Percentiles rank a stretch among this genome's conserved stretches.
phyloP scores from a whole-genome alignment of 2,888 invertebrate genomes.

The Pyrrhia umbra region DNA sequence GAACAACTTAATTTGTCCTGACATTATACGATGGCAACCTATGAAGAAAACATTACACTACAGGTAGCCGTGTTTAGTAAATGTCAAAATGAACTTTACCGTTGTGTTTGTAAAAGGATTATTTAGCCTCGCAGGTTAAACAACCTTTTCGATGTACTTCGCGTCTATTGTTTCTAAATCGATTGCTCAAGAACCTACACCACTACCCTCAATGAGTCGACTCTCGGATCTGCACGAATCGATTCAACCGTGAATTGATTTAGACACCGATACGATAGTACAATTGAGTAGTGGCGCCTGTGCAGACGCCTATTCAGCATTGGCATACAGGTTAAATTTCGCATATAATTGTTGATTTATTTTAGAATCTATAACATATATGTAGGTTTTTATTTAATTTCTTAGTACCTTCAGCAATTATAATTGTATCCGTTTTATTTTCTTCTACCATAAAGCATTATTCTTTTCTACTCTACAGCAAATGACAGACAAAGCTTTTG shows the following conservation, averaged over 20 bases:
- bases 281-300: constrained; percentile 63
- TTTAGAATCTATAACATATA: constrained; percentile 9
- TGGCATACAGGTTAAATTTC: constrained; percentile 44
- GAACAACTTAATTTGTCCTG: constrained; percentile 55
- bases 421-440: too few relatives aligned
- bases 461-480: too few relatives aligned
- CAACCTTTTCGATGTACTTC: constrained; percentile 67
- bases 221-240: constrained; percentile 60
- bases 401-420: not conserved
- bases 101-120: constrained; percentile 53
- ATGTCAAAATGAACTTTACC: constrained; percentile 64
- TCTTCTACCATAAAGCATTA: too few relatives aligned
- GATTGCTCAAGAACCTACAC: constrained; percentile 53
- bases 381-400: constrained; percentile 20
- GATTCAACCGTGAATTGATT: constrained; percentile 70
- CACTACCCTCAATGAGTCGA: constrained; percentile 57
- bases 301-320: constrained; percentile 54
- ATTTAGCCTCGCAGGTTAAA: constrained; percentile 29
- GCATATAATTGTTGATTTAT: constrained; percentile 20
- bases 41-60: constrained; percentile 43
- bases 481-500: too few relatives aligned
- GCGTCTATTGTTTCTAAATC: constrained; percentile 63
- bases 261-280: constrained; percentile 67
- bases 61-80: constrained; percentile 57
- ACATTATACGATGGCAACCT: constrained; percentile 41